Conservation (phyloP, 2,797 vertebrate genomes). For the Lophius americanus region DNA sequence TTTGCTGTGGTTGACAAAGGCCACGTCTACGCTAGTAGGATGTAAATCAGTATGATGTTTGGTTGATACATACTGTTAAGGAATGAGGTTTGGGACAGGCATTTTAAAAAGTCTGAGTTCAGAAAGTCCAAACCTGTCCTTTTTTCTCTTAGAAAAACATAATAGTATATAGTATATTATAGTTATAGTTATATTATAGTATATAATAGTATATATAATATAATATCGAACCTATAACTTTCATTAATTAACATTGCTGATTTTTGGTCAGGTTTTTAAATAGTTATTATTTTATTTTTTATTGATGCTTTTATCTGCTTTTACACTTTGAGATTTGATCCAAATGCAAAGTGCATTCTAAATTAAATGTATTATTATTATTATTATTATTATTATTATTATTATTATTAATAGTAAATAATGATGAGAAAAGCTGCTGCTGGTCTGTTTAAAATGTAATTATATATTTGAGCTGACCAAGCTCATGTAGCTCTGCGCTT, state of each 20-base stretch:
- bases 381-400: too few species aligned
- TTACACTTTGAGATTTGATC: too few species aligned
- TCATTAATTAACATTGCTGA: too few species aligned
- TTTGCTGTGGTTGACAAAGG: constrained; percentile 41
- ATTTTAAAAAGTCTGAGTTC: constrained; percentile 1
- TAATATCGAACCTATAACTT: too few species aligned
- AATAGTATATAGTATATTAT: too few species aligned
- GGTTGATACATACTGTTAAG: constrained; percentile 35
- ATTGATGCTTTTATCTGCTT: too few species aligned
- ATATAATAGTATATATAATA: too few species aligned
- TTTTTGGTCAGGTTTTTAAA: too few species aligned
- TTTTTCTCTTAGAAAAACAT: background rate
- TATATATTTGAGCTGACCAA: constrained; percentile 18
- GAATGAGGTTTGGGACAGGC: constrained; percentile 22
- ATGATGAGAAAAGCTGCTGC: constrained; percentile 4
- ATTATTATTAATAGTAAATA: background rate
- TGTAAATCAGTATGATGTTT: constrained; percentile 38
- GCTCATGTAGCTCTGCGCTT: constrained; percentile 16
- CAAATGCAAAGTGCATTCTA: too few species aligned
- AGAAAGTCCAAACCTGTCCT: background rate
- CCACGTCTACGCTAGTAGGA: constrained; percentile 29
- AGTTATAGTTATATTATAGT: too few species aligned
- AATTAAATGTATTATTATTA: too few species aligned
- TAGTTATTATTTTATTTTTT: too few species aligned
- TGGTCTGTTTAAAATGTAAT: constrained; percentile 18